A percentile compares a stretch with the other conserved stretches of the same genome.
These are phyloP conservation scores for Poeciliopsis turneri DNA, from an alignment of 2,797 vertebrate species.

Conservation along the genomic window DNA sequence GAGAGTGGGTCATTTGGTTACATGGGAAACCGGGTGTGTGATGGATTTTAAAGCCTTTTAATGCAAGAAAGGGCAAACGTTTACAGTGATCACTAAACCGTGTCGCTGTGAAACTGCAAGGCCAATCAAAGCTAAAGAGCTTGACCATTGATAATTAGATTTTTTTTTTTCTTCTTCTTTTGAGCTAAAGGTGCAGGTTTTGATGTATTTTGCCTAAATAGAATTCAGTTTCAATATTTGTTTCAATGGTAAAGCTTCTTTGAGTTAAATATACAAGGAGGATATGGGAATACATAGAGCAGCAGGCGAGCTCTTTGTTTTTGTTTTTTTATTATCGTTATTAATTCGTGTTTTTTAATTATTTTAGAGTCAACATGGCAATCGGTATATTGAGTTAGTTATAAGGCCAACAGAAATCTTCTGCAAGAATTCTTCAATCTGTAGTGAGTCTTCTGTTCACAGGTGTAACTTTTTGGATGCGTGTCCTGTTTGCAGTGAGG, in stretches of 20 bases:
- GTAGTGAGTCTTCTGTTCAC: slow-evolving; percentile 46
- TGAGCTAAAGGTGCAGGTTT: slow-evolving; percentile 52
- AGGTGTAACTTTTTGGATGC: slow-evolving; percentile 48
- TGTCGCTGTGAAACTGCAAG: slow-evolving; percentile 22
- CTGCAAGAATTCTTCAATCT: slow-evolving; percentile 54
- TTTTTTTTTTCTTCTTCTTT: slow-evolving; percentile 24
- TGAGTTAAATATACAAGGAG: slow-evolving; percentile 19
- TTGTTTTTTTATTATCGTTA: slow-evolving; percentile 27
- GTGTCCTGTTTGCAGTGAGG: slow-evolving; percentile 34
- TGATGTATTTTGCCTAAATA: slow-evolving; percentile 33
- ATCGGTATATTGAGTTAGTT: slow-evolving; percentile 45
- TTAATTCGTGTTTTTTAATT: slow-evolving; percentile 45
- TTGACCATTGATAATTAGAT: slow-evolving; percentile 39
- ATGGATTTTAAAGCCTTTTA: slow-evolving; percentile 56
- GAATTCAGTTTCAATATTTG: slow-evolving; percentile 26
- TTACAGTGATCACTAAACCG: slow-evolving; percentile 28
- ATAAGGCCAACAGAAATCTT: slow-evolving; percentile 47
- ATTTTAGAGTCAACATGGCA: slow-evolving; percentile 45
- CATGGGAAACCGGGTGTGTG: slow-evolving; percentile 44
- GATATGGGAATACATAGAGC: slow-evolving; percentile 37
- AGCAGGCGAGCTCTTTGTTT: slow-evolving; percentile 32
- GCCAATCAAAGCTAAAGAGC: slow-evolving; percentile 42
- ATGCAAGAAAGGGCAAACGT: slow-evolving; percentile 44
- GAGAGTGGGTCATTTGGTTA: slow-evolving; percentile 29
- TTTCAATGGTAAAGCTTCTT: slow-evolving; percentile 36